These are phyloP conservation scores for Stomorhina lunata DNA, from an alignment of 2,888 invertebrate species.

Conservation along the genomic window DNA sequence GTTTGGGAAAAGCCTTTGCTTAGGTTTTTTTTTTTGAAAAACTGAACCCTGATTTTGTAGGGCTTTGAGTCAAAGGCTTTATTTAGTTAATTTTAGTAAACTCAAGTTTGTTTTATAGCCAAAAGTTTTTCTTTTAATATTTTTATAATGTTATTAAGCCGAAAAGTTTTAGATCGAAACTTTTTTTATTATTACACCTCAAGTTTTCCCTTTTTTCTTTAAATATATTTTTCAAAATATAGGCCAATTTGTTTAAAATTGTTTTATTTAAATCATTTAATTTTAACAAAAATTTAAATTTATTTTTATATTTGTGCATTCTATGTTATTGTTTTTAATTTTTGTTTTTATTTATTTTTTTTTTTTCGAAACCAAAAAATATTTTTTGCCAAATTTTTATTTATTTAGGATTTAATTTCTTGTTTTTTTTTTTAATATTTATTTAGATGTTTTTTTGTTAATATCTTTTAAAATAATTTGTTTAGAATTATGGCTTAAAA, in stretches of 20 bases:
- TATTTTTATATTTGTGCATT: conserved; percentile 65
- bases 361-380: not conserved
- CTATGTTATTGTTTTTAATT: conserved; percentile 68
- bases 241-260: conserved; percentile 46
- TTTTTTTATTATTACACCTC: conserved; percentile 56
- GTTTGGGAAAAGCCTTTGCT: not conserved
- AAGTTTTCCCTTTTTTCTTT: conserved; percentile 45
- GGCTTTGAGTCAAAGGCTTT: not conserved
- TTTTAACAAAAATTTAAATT: not conserved
- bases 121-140: conserved; percentile 68
- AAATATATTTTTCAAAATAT: conserved; percentile 42
- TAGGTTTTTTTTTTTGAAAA: conserved; percentile 8
- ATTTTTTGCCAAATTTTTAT: conserved; percentile 6
- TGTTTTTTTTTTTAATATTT: not conserved
- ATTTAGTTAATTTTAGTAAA: conserved; percentile 53
- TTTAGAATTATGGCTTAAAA: conserved; percentile 23
- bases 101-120: conserved; percentile 69
- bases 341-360: not conserved
- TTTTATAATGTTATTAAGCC: conserved; percentile 64
- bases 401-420: not conserved
- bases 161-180: conserved; percentile 71
- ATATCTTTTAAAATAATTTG: not conserved
- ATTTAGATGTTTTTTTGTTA: not conserved
- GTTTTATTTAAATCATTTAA: conserved; percentile 9
- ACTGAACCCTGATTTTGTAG: not conserved